Evolutionary conservation across 2,797 vertebrate species (phyloP).

Genomic region (Morelia viridis): DNA sequence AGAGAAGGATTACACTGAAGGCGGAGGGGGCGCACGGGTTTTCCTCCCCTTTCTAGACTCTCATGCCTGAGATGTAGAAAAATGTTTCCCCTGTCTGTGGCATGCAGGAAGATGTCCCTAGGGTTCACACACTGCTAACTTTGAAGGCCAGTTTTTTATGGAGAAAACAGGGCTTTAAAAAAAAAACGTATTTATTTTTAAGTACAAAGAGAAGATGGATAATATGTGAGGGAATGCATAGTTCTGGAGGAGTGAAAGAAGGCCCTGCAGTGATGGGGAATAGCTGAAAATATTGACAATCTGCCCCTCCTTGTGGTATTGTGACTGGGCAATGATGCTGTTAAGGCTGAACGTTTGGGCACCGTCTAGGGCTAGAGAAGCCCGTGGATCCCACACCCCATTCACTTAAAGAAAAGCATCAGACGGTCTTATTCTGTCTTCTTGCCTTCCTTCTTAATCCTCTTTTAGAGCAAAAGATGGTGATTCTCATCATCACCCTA

Average conservation of each 20-base stretch:
- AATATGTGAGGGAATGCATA: not conserved
- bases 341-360: not conserved
- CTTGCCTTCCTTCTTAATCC: too few relatives aligned
- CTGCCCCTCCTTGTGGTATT: not conserved
- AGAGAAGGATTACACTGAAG: conserved; percentile 26
- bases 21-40: not conserved
- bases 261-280: not conserved
- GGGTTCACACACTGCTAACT: conserved; percentile 4
- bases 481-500: too few relatives aligned
- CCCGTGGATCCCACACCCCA: not conserved
- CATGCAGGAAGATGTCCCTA: conserved; percentile 40
- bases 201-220: not conserved
- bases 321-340: not conserved
- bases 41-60: not conserved
- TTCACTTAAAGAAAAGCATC: too few relatives aligned
- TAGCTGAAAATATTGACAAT: too few relatives aligned
- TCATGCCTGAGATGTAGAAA: conserved; percentile 4
- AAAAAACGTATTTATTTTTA: not conserved
- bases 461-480: too few relatives aligned
- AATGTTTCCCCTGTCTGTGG: conserved; percentile 38
- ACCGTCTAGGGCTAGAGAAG: not conserved
- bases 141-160: conserved; percentile 40
- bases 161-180: conserved; percentile 31
- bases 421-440: too few relatives aligned
- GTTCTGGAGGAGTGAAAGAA: not conserved